A percentile compares a stretch with the other conserved stretches of the same genome.
Conservation (phyloP, 2,113 vertebrate genomes). For the Galbula dea region DNA sequence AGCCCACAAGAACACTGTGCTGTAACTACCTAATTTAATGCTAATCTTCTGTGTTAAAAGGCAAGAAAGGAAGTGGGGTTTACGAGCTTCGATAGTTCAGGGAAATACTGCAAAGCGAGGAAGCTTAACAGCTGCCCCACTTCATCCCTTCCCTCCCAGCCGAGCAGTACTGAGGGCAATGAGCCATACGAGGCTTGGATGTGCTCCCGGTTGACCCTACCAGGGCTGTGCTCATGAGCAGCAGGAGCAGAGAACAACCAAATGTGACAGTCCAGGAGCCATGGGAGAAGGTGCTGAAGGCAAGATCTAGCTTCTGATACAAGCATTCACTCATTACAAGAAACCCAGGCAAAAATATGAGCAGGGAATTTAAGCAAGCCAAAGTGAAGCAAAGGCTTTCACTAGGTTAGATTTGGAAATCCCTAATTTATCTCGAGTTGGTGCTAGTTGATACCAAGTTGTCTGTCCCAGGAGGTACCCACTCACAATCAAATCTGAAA, state of each 20-base stretch:
- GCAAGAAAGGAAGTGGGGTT: not conserved
- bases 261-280: not conserved
- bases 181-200: not conserved
- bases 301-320: not conserved
- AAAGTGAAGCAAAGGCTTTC: not conserved
- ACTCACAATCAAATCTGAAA: not conserved
- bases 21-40: not conserved
- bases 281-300: not conserved
- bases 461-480: not conserved
- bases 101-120: not conserved
- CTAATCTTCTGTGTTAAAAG: not conserved
- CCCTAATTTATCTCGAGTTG: not conserved
- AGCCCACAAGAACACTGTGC: not conserved
- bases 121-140: not conserved
- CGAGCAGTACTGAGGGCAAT: not conserved
- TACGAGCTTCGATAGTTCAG: not conserved
- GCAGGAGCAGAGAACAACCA: not conserved
- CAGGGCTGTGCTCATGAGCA: not conserved
- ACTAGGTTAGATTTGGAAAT: not conserved
- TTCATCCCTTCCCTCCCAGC: not conserved
- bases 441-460: not conserved
- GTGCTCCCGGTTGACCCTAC: not conserved
- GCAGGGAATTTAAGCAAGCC: not conserved
- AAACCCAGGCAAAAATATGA: not conserved
- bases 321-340: rapidly evolving